Evolutionary conservation across 2,113 vertebrate genomes (phyloP), one percentile per base, ranked within the genome.

Genomic region (Rhinolophus ferrumequinum): DNA sequence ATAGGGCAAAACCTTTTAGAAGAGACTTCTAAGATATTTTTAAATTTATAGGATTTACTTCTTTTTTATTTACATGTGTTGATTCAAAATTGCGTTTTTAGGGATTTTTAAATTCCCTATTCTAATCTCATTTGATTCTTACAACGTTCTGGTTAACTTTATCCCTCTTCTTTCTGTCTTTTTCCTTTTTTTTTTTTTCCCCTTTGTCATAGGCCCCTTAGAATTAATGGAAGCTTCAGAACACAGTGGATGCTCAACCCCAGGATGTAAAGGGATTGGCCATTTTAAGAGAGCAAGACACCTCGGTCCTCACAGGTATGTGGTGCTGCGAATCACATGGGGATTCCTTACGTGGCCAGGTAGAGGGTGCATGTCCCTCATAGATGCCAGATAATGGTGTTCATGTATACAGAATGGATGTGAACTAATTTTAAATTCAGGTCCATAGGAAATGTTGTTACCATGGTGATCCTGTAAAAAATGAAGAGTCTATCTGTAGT

Each of bases 241-340:
- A 95, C 98, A 99, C 50, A 97, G 98, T 56, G 99, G 98, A 11
- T 99, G 99, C 97, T 98, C 99, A 70, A 99, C 98, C 47, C 98
- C 98, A 47, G 99, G 99, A 77, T 99, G 99, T 97, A 99, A 98
- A 97, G 99, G 99, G 56, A 75, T 99, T 89, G 99, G 99, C 58
- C 99, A 99, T 88, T 98, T 99, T 95, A 99, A 99, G 98, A 99
- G 98, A 97, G 99, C 98, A 2, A 99, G 98, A 92, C 99, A 99
- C 83, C 98, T 99, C 0, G 99, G 99, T 72, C 98, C 99, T 95
- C 99, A 99, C 94, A 99, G 99, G 99, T 99, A 98, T 24, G 96
- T 98, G 35, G 66, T 96, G 6, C 52, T 58, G 19, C 41, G 33
- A 13, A 6, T 80, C 10, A 54, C 2, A 0, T 28, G 5, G 50